A percentile compares a stretch with the other conserved stretches of the same genome.
Conservation (phyloP, 2,797 vertebrate genomes). For the Bradypus variegatus region DNA sequence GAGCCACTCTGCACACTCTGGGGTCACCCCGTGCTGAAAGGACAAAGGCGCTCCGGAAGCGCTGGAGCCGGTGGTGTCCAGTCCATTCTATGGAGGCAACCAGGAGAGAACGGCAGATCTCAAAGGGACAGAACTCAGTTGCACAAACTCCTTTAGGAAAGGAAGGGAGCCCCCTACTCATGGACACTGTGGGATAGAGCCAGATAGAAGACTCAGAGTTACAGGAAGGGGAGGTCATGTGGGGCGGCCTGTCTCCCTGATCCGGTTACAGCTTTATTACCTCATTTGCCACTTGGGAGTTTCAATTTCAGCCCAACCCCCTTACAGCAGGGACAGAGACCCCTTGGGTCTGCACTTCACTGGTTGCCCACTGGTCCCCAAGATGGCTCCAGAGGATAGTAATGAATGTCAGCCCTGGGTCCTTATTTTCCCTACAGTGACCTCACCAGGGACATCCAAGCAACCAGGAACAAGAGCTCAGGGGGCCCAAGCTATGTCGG, state of each 20-base stretch:
- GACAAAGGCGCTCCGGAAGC: not conserved
- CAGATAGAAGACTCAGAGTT: not conserved
- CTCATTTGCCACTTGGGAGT: not conserved
- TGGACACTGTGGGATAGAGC: not conserved
- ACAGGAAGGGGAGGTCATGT: not conserved
- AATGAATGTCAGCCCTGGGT: not conserved
- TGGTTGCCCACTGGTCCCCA: not conserved
- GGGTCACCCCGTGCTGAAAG: no score
- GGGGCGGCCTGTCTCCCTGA: not conserved
- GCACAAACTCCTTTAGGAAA: not conserved
- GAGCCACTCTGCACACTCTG: not conserved
- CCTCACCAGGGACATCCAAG: not conserved
- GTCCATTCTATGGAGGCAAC: not conserved
- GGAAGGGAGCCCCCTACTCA: not conserved
- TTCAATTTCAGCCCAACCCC: not conserved
- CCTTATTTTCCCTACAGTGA: not conserved
- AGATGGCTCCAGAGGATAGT: not conserved
- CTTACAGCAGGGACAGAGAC: not conserved
- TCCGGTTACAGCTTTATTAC: not conserved
- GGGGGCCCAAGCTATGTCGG: not conserved
- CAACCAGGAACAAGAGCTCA: not conserved
- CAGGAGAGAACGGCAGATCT: not conserved
- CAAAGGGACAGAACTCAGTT: not conserved
- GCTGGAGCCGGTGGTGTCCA: not conserved
- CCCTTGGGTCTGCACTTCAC: not conserved